Conservation (phyloP, 1,140 invertebrate genomes). For the silkworm (Bombyx mori) region ASM3026992v2 NC_085115.1:6708001-6708500, state of each 20-base stretch:
- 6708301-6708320: constrained; percentile 74
- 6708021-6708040: constrained; percentile 78
- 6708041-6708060: constrained; percentile 77
- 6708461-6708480: constrained; percentile 78
- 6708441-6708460: constrained; percentile 76
- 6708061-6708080: constrained; percentile 77
- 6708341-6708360: constrained; percentile 73
- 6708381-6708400: constrained; percentile 84
- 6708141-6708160: constrained; percentile 71
- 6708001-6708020: constrained; percentile 83
- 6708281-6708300: constrained; percentile 68
- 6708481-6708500: constrained; percentile 83
- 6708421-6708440: constrained; percentile 79
- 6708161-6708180: constrained; percentile 78
- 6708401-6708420: constrained; percentile 77
- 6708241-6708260: constrained; percentile 74
- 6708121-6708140: constrained; percentile 62
- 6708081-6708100: constrained; percentile 73
- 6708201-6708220: constrained; percentile 79
- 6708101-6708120: constrained; percentile 48
- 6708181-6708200: constrained; percentile 82
- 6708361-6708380: constrained; percentile 80
- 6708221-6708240: constrained; percentile 82
- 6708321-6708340: constrained; percentile 76
- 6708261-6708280: constrained; percentile 63